Base-by-base conservation (phyloP, 2,888 invertebrate species). In the Conomelus anceps region DNA sequence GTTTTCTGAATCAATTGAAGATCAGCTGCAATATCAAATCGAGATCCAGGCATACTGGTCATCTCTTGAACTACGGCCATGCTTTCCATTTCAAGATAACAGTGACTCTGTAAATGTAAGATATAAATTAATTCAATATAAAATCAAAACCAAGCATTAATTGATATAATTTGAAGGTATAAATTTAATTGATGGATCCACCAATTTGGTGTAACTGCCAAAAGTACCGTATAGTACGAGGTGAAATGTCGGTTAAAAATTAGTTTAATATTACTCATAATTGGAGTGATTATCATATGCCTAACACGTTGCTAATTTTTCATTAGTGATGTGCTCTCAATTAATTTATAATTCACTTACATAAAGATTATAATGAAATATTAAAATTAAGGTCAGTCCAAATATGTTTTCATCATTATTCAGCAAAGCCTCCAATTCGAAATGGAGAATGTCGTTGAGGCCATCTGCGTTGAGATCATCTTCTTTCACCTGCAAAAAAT, bases 401-500 rank as follows among this genome's bases (percentile, higher is more conserved):
- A 94, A 92, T n/a, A 97, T 93, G 89, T 94, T 94, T 91, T 94
- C 93, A 85, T 94, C 92, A 84, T 93, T 93, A 89, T 94, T 91
- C 90, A 96, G 92, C 91, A 95, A 94, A 85, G 96, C 92, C 89
- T 94, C 93, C 87, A 96, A 92, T 90, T 94, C 94, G 90, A 97
- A 94, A 89, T 94, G 92, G 85, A 97, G 92, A 89, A 94, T 93
- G 93, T 97, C 96, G 91, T 94, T 94, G 92, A 94, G 95, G 0
- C 95, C 95, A 94, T 97, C 96, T 89, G 93, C 93, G 93, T 96
- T 95, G 34, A 93, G 92, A 92, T 97, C 96, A 91, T 94, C 94
- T 94, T 97, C 96, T 92, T 95, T 93, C 22, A 95, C 94, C 96
- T 97, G 92, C 88, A 93, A 93, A 89, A 85, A 89, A 91, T 34